These are phyloP conservation scores for Campoletis raptor DNA, from an alignment of 2,888 invertebrate genomes.

Conservation along the genomic window DNA sequence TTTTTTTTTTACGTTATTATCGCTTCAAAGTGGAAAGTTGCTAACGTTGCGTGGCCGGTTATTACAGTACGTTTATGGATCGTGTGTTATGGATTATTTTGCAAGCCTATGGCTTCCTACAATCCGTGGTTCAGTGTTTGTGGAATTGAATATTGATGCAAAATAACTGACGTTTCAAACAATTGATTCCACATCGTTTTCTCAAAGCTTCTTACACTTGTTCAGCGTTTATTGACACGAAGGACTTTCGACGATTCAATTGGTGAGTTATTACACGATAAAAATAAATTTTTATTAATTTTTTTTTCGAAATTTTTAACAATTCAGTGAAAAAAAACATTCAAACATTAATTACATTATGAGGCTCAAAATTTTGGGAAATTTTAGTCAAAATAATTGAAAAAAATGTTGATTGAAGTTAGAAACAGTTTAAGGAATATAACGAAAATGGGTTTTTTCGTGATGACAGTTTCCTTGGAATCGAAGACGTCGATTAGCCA, in stretches of 20 bases:
- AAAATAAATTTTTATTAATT: not conserved
- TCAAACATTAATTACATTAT: not conserved
- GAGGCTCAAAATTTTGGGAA: not conserved
- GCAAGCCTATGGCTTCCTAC: not conserved
- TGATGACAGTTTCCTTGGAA: not conserved
- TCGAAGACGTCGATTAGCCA: not conserved
- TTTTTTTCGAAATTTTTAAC: not conserved
- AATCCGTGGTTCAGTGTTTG: not conserved
- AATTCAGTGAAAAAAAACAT: not conserved
- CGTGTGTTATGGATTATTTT: conserved; percentile 16
- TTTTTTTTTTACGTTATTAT: not conserved
- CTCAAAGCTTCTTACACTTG: not conserved
- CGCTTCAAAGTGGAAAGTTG: conserved; percentile 41
- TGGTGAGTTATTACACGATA: not conserved
- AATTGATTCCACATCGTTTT: not conserved
- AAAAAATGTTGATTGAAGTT: not conserved
- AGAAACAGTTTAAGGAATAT: not conserved
- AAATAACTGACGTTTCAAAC: not conserved
- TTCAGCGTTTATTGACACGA: not conserved
- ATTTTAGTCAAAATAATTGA: not conserved
- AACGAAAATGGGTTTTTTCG: not conserved
- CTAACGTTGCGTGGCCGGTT: conserved; percentile 24
- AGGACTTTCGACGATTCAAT: not conserved
- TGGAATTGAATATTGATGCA: not conserved
- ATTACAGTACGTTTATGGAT: not conserved